Evolutionary conservation across 1,140 invertebrate species (phyloP).

Genomic region (Ostrea denselamellosa): DNA sequence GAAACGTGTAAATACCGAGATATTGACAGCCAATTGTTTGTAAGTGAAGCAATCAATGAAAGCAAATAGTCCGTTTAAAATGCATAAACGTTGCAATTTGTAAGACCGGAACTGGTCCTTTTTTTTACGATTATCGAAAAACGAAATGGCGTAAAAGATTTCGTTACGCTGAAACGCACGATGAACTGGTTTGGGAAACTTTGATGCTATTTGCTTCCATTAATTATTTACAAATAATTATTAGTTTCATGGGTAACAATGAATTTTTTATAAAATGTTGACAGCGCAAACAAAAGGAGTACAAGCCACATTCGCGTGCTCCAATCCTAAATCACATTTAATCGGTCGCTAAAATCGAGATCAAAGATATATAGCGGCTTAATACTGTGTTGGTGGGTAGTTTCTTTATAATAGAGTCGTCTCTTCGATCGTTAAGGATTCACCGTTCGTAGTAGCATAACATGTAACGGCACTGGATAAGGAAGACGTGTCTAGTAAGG

Average conservation of each 20-base stretch:
- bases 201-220: conserved; percentile 9
- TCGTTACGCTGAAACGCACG: background rate
- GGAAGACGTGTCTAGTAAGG: background rate
- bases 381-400: conserved; percentile 7
- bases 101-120: background rate
- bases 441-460: background rate
- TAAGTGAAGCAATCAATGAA: conserved; percentile 11
- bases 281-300: background rate
- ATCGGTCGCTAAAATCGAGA: background rate
- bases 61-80: conserved; percentile 5
- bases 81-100: conserved; percentile 21
- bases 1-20: conserved; percentile 26
- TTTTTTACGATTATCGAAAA: conserved; percentile 38
- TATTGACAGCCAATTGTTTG: conserved; percentile 1
- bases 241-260: conserved; percentile 16
- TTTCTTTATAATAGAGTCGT: background rate
- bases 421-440: background rate
- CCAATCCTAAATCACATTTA: background rate
- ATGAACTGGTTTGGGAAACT: background rate
- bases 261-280: conserved; percentile 23
- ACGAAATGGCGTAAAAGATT: conserved; percentile 36
- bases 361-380: conserved; percentile 21
- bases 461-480: background rate
- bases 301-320: background rate
- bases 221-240: conserved; percentile 29